phyloP scores from a whole-genome alignment of 1,140 invertebrate genomes.

The Monomorium pharaonis region DNA sequence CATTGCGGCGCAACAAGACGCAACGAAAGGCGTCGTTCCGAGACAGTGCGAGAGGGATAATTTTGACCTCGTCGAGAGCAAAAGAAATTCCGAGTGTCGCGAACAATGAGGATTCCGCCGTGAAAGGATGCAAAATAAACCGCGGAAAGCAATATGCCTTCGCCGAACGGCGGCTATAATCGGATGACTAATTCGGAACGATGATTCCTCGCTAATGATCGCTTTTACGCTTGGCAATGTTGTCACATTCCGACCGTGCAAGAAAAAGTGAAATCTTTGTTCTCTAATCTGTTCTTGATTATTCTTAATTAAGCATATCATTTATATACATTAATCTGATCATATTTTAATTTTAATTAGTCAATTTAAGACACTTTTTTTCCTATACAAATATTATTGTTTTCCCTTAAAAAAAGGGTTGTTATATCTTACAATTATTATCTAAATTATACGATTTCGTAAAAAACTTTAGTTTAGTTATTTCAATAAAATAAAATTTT shows the following conservation, averaged over 20 bases:
- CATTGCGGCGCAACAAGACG: constrained; percentile 10
- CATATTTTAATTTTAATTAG: neutral
- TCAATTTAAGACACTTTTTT: neutral
- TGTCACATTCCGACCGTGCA: neutral
- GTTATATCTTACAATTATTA: neutral
- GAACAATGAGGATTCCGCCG: constrained; percentile 20
- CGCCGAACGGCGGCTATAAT: neutral
- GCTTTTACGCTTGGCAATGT: neutral
- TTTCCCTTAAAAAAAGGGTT: no score
- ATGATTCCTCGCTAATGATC: neutral
- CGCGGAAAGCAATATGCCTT: neutral
- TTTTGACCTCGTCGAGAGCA: constrained; percentile 11
- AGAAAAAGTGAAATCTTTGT: neutral
- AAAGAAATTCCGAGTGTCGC: neutral
- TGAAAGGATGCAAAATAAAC: constrained; percentile 37
- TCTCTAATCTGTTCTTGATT: neutral
- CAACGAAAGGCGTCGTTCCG: constrained; percentile 17
- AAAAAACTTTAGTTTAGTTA: neutral
- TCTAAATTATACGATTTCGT: neutral
- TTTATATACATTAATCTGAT: neutral
- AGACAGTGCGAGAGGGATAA: constrained; percentile 11
- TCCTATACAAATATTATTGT: no score
- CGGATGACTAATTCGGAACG: neutral
- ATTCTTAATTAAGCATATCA: neutral
- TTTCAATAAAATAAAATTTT: neutral